Conservation (phyloP, 2,797 vertebrate genomes). For the Macrochelys suwanniensis region DNA sequence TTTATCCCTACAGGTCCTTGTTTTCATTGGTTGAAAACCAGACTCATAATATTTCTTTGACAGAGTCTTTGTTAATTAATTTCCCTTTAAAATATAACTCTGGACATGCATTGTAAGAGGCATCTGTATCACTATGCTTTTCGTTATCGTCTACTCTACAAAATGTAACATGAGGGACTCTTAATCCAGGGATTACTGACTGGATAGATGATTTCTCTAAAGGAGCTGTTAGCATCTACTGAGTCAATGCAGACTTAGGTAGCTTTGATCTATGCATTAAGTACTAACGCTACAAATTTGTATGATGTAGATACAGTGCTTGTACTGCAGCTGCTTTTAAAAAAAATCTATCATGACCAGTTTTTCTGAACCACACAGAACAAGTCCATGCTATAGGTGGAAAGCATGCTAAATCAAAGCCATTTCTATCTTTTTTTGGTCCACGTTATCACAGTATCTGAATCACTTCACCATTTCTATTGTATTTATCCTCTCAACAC, state of each 20-base stretch:
- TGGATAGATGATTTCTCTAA: not conserved
- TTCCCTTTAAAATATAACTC: fast-evolving
- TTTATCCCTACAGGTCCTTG: slow-evolving; percentile 42
- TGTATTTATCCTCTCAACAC: not conserved
- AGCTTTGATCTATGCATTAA: not conserved
- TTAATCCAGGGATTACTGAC: not conserved
- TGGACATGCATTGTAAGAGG: not conserved
- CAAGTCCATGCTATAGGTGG: not conserved
- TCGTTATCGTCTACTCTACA: not conserved
- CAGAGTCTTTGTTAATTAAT: slow-evolving; percentile 15
- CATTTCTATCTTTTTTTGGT: not conserved
- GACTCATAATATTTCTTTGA: slow-evolving; percentile 14
- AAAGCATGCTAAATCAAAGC: not conserved
- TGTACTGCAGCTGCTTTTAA: not conserved
- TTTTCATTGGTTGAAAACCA: slow-evolving; percentile 21
- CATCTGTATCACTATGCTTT: fast-evolving
- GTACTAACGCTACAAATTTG: not conserved
- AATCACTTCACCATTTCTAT: not conserved
- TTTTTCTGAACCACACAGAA: not conserved
- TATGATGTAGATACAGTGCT: not conserved
- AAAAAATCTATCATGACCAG: not conserved
- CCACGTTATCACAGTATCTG: not conserved
- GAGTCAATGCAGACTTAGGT: not conserved
- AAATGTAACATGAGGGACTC: not conserved
- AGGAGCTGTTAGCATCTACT: not conserved